Base-by-base conservation (phyloP, 2,113 vertebrate genomes). In the Tupaia tana region DNA sequence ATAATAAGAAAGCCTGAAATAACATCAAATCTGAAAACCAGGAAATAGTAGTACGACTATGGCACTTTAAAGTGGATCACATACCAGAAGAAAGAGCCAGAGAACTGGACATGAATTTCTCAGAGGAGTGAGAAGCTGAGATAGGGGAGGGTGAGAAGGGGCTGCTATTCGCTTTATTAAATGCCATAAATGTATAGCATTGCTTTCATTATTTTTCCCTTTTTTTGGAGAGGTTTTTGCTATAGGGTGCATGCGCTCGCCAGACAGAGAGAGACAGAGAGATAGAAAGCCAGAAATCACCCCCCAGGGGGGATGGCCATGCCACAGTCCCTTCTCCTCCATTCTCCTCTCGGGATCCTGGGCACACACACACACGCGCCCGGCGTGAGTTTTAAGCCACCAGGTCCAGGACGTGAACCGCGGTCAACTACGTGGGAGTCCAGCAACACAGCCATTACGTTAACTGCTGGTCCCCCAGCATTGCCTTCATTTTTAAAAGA, bases 1-100 rank as follows among this genome's bases (percentile, higher is more conserved):
- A 78, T 86, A 90, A 66, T 43, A 93, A 86, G 29, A 77, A 91
- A 34, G 27, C 71, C 77, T 75, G 66, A 93, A 91, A 95, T 73
- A 91, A 84, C 79, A 81, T 52, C 75, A 75, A 91, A 74, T 91
- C 92, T 83, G 20, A 75, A 89, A 75, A 86, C 78, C 58, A 71
- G 58, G 69, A 82, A 94, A 16, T 64, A 75, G n/a, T 64, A 70
- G 9, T 73, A 54, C 20, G 78, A 89, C 70, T 20, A 34, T 74
- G 29, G 34, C 56, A 34, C 81, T 90, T 91, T 13, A 54, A 78
- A 89, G 54, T 64, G 73, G 86, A 87, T 85, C 25, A 94, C 80
- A 93, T 80, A 34, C 20, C 67, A 73, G 20, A 83, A 88, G 70
- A 63, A 90, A 81, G 64, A 94, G 25, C 59, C 84, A 19, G 24